phyloP scores from a whole-genome alignment of 2,113 vertebrate species.

The Hypocryptadius cinnamomeus region DNA sequence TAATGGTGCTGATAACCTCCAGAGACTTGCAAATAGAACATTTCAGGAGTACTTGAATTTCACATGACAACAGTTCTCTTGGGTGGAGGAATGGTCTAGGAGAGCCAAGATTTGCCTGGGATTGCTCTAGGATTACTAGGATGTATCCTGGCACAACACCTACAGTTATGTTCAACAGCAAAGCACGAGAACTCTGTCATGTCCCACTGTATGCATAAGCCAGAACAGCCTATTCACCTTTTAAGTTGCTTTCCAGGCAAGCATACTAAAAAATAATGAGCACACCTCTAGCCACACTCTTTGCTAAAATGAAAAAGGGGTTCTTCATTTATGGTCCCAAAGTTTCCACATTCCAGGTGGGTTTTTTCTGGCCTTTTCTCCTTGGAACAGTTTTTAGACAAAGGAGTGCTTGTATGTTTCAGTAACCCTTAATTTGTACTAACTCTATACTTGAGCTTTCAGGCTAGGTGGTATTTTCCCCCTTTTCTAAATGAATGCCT shows the following conservation, averaged over 20 bases:
- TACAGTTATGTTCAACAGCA: neutral
- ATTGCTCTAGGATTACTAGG: neutral
- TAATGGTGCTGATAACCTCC: neutral
- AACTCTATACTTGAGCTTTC: slow-evolving; percentile 33
- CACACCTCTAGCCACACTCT: neutral
- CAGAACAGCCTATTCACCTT: neutral
- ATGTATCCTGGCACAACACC: neutral
- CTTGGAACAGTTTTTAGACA: slow-evolving; percentile 51
- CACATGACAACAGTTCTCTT: neutral
- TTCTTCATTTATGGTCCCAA: neutral
- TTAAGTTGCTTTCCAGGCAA: neutral
- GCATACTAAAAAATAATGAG: neutral
- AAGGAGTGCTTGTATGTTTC: slow-evolving; percentile 46
- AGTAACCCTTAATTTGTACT: neutral
- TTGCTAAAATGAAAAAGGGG: neutral
- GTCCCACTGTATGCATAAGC: neutral
- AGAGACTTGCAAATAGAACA: neutral
- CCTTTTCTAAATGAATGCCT: slow-evolving; percentile 40
- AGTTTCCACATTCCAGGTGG: slow-evolving; percentile 15
- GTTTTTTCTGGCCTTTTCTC: slow-evolving; percentile 42
- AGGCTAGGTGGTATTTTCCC: neutral
- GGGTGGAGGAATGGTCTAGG: neutral
- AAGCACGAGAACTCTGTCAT: neutral
- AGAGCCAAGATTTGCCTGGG: neutral
- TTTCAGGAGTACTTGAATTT: slow-evolving; percentile 5